Evolutionary conservation across 2,797 vertebrate genomes (phyloP).

Genomic region (Tokudaia muenninki): DNA sequence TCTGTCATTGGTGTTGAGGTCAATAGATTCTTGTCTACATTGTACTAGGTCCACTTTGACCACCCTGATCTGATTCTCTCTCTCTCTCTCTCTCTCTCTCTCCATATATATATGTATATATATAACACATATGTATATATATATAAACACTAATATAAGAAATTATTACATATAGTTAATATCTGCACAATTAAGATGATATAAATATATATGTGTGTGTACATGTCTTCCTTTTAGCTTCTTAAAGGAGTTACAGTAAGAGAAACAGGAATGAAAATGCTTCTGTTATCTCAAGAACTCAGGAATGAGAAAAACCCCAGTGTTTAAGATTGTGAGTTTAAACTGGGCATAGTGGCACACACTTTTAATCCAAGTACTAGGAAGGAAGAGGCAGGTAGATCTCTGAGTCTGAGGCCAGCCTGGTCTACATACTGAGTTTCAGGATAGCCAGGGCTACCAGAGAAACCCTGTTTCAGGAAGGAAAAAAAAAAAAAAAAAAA

Average conservation of each 20-base stretch:
- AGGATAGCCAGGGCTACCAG: not conserved
- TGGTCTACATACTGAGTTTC: not conserved
- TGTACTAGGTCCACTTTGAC: not conserved
- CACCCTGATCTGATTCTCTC: not conserved
- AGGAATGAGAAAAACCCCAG: not conserved
- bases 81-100: not conserved
- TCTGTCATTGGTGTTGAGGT: not conserved
- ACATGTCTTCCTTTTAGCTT: not conserved
- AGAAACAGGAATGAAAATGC: not conserved
- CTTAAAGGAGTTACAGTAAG: not conserved
- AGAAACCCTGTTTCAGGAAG: not conserved
- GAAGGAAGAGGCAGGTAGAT: not conserved
- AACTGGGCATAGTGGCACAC: not conserved
- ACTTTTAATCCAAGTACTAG: not conserved
- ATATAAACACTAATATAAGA: not conserved
- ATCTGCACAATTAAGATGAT: not conserved
- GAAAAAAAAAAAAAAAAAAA: not conserved
- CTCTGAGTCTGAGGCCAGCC: not conserved
- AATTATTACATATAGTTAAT: not conserved
- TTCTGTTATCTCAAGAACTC: not conserved
- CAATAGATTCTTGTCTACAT: not conserved
- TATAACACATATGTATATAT: not conserved
- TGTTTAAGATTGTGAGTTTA: not conserved
- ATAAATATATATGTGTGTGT: too few relatives aligned
- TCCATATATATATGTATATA: too few relatives aligned